A percentile compares a stretch with the other conserved stretches of the same genome.
These are phyloP conservation scores for Cichlasoma orientale DNA, from an alignment of 2,797 vertebrate species.

Conservation along the genomic window DNA sequence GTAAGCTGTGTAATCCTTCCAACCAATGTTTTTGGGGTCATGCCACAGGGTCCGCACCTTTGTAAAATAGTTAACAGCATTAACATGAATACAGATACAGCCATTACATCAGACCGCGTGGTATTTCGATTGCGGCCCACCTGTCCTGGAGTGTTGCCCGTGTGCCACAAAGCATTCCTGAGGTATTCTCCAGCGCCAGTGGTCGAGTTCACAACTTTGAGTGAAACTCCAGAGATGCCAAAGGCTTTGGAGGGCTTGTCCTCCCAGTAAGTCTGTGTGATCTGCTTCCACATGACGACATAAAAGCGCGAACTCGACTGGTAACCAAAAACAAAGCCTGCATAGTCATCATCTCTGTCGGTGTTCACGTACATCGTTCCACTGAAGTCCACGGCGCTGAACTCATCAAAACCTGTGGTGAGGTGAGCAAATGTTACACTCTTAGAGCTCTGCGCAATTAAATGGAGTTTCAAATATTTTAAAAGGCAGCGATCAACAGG, in stretches of 20 bases:
- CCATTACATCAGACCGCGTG: slow-evolving; percentile 2
- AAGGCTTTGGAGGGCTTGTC: slow-evolving; percentile 95
- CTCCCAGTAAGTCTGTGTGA: slow-evolving; percentile 99
- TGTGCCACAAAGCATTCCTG: slow-evolving; percentile 97
- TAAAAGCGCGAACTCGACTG: slow-evolving; percentile 98
- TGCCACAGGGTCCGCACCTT: slow-evolving; percentile 97
- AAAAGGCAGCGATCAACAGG: neutral
- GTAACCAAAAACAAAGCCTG: slow-evolving; percentile 97
- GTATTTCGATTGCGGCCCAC: slow-evolving; percentile 70
- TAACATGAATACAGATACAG: slow-evolving; percentile 8
- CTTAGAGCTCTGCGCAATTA: neutral
- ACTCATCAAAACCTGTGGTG: slow-evolving; percentile 90
- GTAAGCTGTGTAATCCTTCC: slow-evolving; percentile 99
- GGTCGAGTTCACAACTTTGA: slow-evolving; percentile 98
- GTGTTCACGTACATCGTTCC: slow-evolving; percentile 99
- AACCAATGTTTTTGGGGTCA: slow-evolving; percentile 96
- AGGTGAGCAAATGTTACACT: neutral
- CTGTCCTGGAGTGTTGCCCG: slow-evolving; percentile 94
- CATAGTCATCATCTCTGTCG: slow-evolving; percentile 97
- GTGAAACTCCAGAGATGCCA: slow-evolving; percentile 95
- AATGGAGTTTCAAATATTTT: neutral
- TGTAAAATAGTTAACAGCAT: slow-evolving; percentile 10
- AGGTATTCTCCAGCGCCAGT: slow-evolving; percentile 94
- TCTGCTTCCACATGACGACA: slow-evolving; percentile 99
- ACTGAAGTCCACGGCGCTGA: slow-evolving; percentile 96